Evolutionary conservation across 1,140 invertebrate genomes (phyloP), one percentile per base, ranked within the genome.

Genomic region (Pygmarrhopalites habei): DNA sequence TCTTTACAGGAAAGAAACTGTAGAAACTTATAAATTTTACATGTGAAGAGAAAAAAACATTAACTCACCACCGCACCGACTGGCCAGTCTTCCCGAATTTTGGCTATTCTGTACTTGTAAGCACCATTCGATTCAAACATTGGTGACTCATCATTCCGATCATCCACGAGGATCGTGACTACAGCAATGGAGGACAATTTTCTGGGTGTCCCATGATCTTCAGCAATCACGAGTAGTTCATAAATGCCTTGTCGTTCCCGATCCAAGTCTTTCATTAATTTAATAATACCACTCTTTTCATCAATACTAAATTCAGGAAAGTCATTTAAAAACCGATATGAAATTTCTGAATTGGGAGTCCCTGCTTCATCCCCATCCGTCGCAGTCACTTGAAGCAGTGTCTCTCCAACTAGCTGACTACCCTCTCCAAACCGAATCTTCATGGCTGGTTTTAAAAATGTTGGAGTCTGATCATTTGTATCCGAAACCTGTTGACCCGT

Each of bases 111-210:
- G 17, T 81, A 70, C 2, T 49, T 57, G 2, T 10, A 35, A 30
- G 30, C 44, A 23, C 58, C 58, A 49, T 49, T 30, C 21, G 35
- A 56, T 32, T 57, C 60, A 69, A 96, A 97, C 35, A 77, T 81
- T 0, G 93, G 93, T 0, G 87, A 80, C 72, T 93, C 92, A 75
- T 97, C 93, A 73, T 97, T 97, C 25, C 93, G 85, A 73, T 97
- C 93, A 68, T 90, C 85, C 0, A 96, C 84, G 1, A 82, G 80
- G 19, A 95, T 82, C 21, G 88, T 78, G 30, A 95, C 84, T 1
- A 76, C 46, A 1, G 90, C 88, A 62, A 90, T 88, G 0, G 87
- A 84, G 65, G 84, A 83, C 10, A 92, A 77, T 1, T 81, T 74
- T 1, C 81, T 74, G 0, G 79, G 2, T 72, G 74, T 35, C 14